Evolutionary conservation across 64 coral and sea anemone species (phyloP).

Genomic region (Montipora cactus): DNA sequence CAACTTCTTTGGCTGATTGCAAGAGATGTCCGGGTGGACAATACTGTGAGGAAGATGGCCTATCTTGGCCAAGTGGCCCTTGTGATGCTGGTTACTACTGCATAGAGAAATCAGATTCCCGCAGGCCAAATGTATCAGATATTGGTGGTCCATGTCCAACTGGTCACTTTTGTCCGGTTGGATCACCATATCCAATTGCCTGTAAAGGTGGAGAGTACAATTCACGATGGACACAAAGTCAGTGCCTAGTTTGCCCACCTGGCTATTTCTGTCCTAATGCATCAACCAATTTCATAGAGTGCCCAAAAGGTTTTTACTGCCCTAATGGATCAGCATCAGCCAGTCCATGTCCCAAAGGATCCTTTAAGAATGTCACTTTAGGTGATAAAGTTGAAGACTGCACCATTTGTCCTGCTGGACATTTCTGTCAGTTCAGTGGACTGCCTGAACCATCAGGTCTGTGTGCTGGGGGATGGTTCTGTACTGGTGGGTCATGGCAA

Average conservation of each 20-base stretch:
- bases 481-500: constrained; percentile 97
- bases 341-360: constrained; percentile 85
- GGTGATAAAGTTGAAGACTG: constrained; percentile 79
- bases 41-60: constrained; percentile 86
- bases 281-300: constrained; percentile 77
- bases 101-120: constrained; percentile 53
- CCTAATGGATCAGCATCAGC: constrained; percentile 84
- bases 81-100: constrained; percentile 97
- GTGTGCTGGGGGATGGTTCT: constrained; percentile 92
- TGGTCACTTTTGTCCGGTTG: constrained; percentile 84
- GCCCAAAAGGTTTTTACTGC: constrained; percentile 84
- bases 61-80: constrained; percentile 89
- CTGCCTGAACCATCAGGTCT: constrained; percentile 75
- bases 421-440: constrained; percentile 80
- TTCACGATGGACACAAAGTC: constrained; percentile 81
- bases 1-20: constrained; percentile 68
- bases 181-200: constrained; percentile 73
- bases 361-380: constrained; percentile 92
- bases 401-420: constrained; percentile 92
- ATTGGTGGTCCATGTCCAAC: constrained; percentile 94
- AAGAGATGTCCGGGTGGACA: constrained; percentile 78
- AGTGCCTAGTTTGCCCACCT: constrained; percentile 78
- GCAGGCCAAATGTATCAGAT: constrained; percentile 80
- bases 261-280: constrained; percentile 99
- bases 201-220: constrained; percentile 90